Evolutionary conservation across 2,797 vertebrate species (phyloP).

Genomic region (Artibeus lituratus): DNA sequence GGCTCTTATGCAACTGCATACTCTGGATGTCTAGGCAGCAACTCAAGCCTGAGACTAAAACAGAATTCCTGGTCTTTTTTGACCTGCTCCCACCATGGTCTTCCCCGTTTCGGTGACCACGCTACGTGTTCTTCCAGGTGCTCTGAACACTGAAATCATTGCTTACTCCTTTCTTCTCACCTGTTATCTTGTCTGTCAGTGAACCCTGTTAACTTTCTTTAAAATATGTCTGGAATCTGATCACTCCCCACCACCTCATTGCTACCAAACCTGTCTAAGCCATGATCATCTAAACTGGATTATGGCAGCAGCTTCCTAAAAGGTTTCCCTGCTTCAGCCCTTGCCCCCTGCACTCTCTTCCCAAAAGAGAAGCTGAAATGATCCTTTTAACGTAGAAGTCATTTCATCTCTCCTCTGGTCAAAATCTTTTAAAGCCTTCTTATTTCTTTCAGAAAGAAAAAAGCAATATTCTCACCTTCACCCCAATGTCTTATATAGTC

Average conservation of each 20-base stretch:
- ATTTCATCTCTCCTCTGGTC: not conserved
- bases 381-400: not conserved
- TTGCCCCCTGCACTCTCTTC: not conserved
- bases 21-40: not conserved
- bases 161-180: not conserved
- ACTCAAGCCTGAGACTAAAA: not conserved
- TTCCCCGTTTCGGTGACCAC: not conserved
- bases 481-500: not conserved
- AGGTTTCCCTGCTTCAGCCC: not conserved
- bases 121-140: not conserved
- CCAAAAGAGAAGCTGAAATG: not conserved
- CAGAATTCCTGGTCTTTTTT: not conserved
- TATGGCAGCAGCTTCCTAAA: not conserved
- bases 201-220: not conserved
- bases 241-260: not conserved
- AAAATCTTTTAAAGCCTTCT: not conserved
- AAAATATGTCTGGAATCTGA: not conserved
- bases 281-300: not conserved
- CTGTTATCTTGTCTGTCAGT: not conserved
- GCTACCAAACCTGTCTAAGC: not conserved
- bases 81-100: not conserved
- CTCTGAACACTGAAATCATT: not conserved
- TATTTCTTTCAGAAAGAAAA: not conserved
- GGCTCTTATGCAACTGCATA: not conserved
- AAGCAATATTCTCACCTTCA: not conserved